Evolutionary conservation across 2,113 vertebrate species (phyloP), one percentile per base, ranked within the genome.

Genomic region (Alosa alosa): DNA sequence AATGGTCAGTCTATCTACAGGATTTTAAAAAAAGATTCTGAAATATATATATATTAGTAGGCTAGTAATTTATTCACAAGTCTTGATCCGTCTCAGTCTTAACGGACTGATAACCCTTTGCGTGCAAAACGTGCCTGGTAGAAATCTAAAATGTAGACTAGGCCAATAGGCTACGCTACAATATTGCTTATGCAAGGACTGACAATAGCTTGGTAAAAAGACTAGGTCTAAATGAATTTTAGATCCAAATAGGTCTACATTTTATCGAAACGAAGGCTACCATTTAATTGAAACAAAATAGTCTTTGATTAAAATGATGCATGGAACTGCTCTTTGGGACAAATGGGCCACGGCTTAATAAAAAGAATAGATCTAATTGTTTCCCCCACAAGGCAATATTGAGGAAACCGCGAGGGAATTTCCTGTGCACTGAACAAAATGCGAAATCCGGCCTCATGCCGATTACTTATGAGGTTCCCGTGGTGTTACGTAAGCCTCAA

Each of bases 401-500:
- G 36, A 55, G 82, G 87, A 90, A 88, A 86, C 52, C 15, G 52
- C 87, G 87, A 87, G 88, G 85, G 86, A 90, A 93, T 92, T 83
- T 89, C n/a, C 82, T 86, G 82, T 87, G 46, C 86, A 88, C 87
- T 88, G 81, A 90, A 90, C 88, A 89, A 78, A 84, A 84, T 86
- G 87, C 88, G 52, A 91, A 92, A 92, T 89, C 93, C 89, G 82
- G 84, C 57, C 83, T 87, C 78, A 91, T 90, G 82, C 81, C 82
- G 84, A 10, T 81, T 64, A 88, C 87, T 72, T 83, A 88, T 88
- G 87, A 92, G 92, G 84, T 57, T 93, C 92, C 91, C 72, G 88
- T 87, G 86, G 90, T 92, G 92, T 94, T 92, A 92, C 90, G 92
- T 93, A 95, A 95, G 92, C 86, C 88, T 81, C 47, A 89, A 91